Evolutionary conservation across 2,888 invertebrate species (phyloP).

Genomic region (Agelastica alni): DNA sequence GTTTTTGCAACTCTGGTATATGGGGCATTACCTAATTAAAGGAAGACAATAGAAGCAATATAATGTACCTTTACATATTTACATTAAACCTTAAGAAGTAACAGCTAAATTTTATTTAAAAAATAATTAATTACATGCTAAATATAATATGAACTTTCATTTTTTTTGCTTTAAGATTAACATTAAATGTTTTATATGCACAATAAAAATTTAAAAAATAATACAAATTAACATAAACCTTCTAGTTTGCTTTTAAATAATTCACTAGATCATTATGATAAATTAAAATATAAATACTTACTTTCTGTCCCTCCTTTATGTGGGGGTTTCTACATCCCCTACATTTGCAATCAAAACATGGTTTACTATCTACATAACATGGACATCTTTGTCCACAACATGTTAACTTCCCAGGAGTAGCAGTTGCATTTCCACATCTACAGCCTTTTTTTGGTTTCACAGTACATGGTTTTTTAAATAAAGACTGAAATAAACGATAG

Average conservation of each 20-base stretch:
- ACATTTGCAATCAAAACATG: slow-evolving; percentile 89
- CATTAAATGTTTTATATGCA: too few relatives aligned
- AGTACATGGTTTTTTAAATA: slow-evolving; percentile 61
- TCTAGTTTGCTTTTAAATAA: too few relatives aligned
- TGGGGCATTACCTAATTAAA: slow-evolving; percentile 47
- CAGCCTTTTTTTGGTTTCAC: slow-evolving; percentile 72
- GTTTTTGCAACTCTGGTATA: slow-evolving; percentile 45
- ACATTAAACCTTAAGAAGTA: too few relatives aligned
- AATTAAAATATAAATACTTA: slow-evolving; percentile 51
- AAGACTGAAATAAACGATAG: slow-evolving; percentile 46
- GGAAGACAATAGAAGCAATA: too few relatives aligned
- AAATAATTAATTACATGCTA: too few relatives aligned
- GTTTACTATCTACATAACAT: slow-evolving; percentile 89
- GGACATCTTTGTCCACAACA: slow-evolving; percentile 94
- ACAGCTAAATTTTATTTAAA: too few relatives aligned
- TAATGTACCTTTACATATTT: too few relatives aligned
- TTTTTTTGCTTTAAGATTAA: too few relatives aligned
- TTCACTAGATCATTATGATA: too few relatives aligned
- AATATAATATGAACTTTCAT: too few relatives aligned
- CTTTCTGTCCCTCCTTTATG: slow-evolving; percentile 79
- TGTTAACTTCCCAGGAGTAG: slow-evolving; percentile 85
- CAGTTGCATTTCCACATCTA: slow-evolving; percentile 88
- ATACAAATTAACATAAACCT: too few relatives aligned
- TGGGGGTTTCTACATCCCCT: slow-evolving; percentile 92
- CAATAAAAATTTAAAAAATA: too few relatives aligned